A percentile compares a stretch with the other conserved stretches of the same genome.
Evolutionary conservation across 2,797 vertebrate species (phyloP).

Genomic region (Epinephelus coioides): DNA sequence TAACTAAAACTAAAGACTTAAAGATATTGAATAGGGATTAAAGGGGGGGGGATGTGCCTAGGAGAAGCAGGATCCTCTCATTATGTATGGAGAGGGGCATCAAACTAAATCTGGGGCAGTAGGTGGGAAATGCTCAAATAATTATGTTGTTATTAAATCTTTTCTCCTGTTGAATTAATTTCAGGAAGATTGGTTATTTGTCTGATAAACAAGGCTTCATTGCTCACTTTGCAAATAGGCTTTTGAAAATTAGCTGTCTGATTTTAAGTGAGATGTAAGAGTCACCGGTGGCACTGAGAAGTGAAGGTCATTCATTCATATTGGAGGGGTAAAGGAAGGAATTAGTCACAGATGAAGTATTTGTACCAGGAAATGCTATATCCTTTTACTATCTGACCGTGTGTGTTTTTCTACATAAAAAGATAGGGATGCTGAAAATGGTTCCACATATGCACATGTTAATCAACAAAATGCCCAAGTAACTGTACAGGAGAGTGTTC

Average conservation of each 20-base stretch:
- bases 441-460: no score
- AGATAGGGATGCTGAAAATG: no score
- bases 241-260: conserved; percentile 41
- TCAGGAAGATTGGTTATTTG: conserved; percentile 22
- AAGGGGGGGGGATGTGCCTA: no score
- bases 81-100: not conserved
- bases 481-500: no score
- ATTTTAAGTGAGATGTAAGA: conserved; percentile 36
- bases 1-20: no score
- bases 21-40: no score
- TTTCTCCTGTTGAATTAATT: conserved; percentile 26
- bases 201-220: conserved; percentile 19
- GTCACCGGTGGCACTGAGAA: conserved; percentile 3
- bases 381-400: not conserved
- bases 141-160: conserved; percentile 33
- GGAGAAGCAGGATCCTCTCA: not conserved
- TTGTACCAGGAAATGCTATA: conserved; percentile 14
- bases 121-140: conserved; percentile 13
- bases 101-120: conserved; percentile 13
- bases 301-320: conserved; percentile 1
- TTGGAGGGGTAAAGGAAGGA: not conserved
- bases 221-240: conserved; percentile 21
- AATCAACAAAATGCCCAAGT: no score
- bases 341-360: conserved; percentile 5
- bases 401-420: no score